Evolutionary conservation across 2,888 invertebrate genomes (phyloP).

Genomic region (Agrilus cyanescens): DNA sequence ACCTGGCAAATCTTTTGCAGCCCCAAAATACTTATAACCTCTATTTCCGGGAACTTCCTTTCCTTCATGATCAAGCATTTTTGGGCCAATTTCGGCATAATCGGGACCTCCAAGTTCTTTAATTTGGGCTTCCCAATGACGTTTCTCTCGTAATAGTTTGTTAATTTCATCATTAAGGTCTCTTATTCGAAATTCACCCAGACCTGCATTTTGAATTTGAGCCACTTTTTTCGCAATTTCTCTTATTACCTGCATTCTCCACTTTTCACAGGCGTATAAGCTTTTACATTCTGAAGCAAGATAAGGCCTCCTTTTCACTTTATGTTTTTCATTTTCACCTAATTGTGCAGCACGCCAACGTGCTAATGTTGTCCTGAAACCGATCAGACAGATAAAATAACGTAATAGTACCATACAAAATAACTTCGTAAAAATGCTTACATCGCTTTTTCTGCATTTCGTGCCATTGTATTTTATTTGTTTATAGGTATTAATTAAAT

Average conservation of each 20-base stretch:
- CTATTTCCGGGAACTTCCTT: conserved; percentile 96
- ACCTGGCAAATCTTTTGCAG: conserved; percentile 93
- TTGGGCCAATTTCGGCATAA: conserved; percentile 79
- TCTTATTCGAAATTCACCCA: conserved; percentile 96
- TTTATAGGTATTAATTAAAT: no score
- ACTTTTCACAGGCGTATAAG: conserved; percentile 86
- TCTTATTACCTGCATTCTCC: conserved; percentile 90
- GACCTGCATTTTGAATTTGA: conserved; percentile 97
- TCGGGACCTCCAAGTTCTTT: conserved; percentile 92
- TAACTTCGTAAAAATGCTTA: conserved; percentile 42
- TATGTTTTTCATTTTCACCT: conserved; percentile 72
- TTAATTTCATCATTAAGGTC: conserved; percentile 99
- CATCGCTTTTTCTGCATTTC: conserved; percentile 97
- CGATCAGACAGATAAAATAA: conserved; percentile 7
- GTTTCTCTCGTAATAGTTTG: conserved; percentile 87
- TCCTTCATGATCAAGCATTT: conserved; percentile 87
- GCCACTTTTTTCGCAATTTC: conserved; percentile 98
- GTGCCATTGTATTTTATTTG: conserved; percentile 44
- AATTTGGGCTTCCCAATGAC: conserved; percentile 97
- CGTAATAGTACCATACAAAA: not conserved
- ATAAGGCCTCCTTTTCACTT: conserved; percentile 74
- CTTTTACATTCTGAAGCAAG: conserved; percentile 92
- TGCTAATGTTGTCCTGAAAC: conserved; percentile 86
- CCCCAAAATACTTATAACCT: conserved; percentile 98
- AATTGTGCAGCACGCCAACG: conserved; percentile 96